Evolutionary conservation across 2,113 vertebrate genomes (phyloP).

Genomic region (Charadrius vociferus): DNA sequence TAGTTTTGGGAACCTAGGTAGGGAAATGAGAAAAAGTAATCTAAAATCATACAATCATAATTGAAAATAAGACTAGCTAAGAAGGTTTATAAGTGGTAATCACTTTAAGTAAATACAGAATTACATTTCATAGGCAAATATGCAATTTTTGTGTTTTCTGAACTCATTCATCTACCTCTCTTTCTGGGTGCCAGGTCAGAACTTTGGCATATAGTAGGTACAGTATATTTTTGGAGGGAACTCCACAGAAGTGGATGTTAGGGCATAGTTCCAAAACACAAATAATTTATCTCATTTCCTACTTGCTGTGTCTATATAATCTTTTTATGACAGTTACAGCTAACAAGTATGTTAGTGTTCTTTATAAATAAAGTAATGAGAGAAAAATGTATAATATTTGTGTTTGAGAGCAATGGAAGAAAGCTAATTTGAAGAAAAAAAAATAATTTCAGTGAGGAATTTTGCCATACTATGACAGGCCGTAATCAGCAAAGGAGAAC

Average conservation of each 20-base stretch:
- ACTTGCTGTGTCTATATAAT: background rate
- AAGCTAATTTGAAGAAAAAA: slow-evolving; percentile 2
- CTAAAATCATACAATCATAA: slow-evolving; percentile 4
- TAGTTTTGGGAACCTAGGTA: background rate
- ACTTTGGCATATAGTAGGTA: background rate
- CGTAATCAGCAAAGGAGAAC: background rate
- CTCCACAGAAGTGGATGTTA: background rate
- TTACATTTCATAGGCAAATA: background rate
- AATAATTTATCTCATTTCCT: background rate
- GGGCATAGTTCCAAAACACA: background rate
- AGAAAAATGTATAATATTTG: background rate
- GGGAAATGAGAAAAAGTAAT: slow-evolving; percentile 51
- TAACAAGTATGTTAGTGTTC: background rate
- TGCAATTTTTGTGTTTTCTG: background rate
- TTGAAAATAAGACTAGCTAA: slow-evolving; percentile 42
- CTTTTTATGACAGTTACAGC: background rate
- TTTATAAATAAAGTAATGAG: background rate
- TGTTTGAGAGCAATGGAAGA: background rate
- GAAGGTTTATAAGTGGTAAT: slow-evolving; percentile 36
- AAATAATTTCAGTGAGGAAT: background rate
- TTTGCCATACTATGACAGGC: background rate
- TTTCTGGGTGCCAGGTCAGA: background rate
- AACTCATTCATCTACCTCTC: background rate
- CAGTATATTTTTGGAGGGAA: background rate
- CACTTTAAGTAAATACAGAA: slow-evolving; percentile 21